A percentile compares a stretch with the other conserved stretches of the same genome.
Conservation (phyloP, 2,113 vertebrate genomes). For the Ovis canadensis region DNA sequence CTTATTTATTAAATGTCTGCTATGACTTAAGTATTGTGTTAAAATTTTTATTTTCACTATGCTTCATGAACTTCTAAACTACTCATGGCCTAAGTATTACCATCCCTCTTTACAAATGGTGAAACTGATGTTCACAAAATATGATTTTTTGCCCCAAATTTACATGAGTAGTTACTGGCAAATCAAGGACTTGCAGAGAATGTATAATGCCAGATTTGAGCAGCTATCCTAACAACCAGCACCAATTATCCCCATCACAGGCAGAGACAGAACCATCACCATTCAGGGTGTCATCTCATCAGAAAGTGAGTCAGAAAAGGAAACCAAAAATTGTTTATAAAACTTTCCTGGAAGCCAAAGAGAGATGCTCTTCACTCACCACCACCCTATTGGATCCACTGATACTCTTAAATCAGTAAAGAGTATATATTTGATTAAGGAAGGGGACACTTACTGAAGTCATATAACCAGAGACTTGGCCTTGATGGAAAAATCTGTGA, state of each 20-base stretch:
- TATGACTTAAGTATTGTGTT: background rate
- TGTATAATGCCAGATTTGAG: background rate
- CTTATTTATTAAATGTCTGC: background rate
- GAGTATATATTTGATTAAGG: background rate
- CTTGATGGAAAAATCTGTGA: background rate
- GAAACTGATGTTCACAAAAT: background rate
- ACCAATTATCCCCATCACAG: accelerated
- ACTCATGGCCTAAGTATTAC: background rate
- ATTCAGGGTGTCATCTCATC: background rate
- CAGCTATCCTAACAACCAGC: background rate
- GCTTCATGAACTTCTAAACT: background rate
- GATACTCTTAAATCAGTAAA: background rate
- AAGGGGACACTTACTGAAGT: background rate
- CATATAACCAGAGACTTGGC: background rate
- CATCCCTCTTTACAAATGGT: background rate
- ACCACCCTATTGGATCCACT: background rate
- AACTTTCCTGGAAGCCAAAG: background rate
- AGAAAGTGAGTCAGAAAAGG: background rate
- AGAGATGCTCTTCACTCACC: background rate
- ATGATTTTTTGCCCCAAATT: background rate
- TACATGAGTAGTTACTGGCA: background rate
- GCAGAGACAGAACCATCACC: background rate
- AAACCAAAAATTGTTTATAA: background rate
- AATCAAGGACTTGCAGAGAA: background rate
- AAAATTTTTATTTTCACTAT: background rate